A percentile compares a stretch with the other conserved stretches of the same genome.
These are phyloP conservation scores for Norana najaformis DNA, from an alignment of 2,888 invertebrate species.

Conservation along the genomic window DNA sequence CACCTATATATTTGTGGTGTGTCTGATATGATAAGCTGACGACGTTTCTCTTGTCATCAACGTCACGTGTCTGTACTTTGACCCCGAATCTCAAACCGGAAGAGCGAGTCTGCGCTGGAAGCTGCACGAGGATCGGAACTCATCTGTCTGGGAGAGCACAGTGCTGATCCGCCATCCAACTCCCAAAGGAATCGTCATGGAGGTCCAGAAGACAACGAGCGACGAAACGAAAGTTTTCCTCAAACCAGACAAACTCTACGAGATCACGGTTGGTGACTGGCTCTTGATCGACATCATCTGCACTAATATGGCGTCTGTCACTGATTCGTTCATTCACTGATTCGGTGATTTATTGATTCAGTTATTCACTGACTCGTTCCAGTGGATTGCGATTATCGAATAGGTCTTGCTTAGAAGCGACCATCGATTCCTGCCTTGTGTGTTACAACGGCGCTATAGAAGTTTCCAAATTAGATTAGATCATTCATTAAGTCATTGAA, in stretches of 20 bases:
- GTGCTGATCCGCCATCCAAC: not conserved
- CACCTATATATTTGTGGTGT: not conserved
- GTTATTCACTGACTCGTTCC: not conserved
- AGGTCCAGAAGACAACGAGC: not conserved
- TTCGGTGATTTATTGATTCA: not conserved
- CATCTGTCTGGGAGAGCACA: not conserved
- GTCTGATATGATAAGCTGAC: not conserved
- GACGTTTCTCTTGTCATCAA: not conserved
- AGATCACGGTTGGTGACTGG: constrained; percentile 1
- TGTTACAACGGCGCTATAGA: not conserved
- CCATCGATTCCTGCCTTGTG: no score
- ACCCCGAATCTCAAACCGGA: not conserved
- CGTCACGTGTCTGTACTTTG: constrained; percentile 30
- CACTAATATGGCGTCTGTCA: no score
- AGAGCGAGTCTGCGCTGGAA: not conserved
- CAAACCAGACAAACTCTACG: constrained; percentile 20
- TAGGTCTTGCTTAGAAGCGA: no score
- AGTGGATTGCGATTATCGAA: no score
- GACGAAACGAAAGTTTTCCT: not conserved
- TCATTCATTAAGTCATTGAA: not conserved
- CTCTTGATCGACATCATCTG: not conserved
- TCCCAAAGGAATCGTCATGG: not conserved
- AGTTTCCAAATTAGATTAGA: not conserved
- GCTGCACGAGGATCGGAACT: not conserved
- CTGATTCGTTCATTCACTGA: not conserved